Conservation (phyloP, 2,888 invertebrate species). For the Bibio marci region DNA sequence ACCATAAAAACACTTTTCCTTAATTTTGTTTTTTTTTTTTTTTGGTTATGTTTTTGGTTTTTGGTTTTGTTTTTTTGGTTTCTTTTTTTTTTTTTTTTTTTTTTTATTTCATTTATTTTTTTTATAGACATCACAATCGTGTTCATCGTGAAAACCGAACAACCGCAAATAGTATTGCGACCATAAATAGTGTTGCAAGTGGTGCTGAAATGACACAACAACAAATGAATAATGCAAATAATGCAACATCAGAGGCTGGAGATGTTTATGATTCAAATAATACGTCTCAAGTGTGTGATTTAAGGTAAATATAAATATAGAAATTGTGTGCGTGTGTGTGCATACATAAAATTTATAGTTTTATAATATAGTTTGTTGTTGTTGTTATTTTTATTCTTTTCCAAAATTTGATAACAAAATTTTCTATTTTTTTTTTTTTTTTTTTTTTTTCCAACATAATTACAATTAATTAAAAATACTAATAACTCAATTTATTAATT, state of each 20-base stretch:
- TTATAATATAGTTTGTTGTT: too few species aligned
- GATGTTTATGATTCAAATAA: constrained; percentile 15
- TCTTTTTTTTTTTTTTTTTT: too few species aligned
- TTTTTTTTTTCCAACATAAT: neutral
- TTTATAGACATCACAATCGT: constrained; percentile 47
- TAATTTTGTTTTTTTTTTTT: too few species aligned
- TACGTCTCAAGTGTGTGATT: constrained; percentile 15
- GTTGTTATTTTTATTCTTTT: neutral
- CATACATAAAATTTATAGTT: too few species aligned
- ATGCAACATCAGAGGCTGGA: constrained; percentile 12
- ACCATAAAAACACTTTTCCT: too few species aligned
- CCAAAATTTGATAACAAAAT: neutral
- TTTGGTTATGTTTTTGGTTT: too few species aligned
- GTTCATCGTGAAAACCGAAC: constrained; percentile 48
- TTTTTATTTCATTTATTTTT: neutral
- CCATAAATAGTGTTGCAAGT: constrained; percentile 33
- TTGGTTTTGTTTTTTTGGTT: too few species aligned
- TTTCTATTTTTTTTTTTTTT: neutral
- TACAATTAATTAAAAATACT: constrained; percentile 1
- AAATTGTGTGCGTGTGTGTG: neutral
- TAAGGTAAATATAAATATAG: constrained; percentile 10
- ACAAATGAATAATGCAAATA: constrained; percentile 8
- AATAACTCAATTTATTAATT: neutral
- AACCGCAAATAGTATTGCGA: constrained; percentile 36
- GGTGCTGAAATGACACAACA: constrained; percentile 8